phyloP scores from a whole-genome alignment of 2,888 invertebrate species.

The Athripsodes cinereus region DNA sequence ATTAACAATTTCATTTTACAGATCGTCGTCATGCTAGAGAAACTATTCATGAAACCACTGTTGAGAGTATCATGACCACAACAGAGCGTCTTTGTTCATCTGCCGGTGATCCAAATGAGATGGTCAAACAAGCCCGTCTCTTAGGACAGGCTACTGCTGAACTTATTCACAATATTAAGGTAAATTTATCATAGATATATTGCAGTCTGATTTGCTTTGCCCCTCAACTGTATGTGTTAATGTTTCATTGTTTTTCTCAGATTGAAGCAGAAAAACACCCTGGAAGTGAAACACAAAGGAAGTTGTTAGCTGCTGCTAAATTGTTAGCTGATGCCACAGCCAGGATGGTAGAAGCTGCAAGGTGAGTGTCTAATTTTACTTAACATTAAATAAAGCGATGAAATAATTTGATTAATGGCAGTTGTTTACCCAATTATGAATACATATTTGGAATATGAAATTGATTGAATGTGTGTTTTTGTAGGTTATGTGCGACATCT shows the following conservation, averaged over 20 bases:
- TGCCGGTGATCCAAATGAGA: constrained; percentile 83
- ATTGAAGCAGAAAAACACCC: constrained; percentile 86
- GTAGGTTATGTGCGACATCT: constrained; percentile 24
- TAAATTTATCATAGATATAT: constrained; percentile 26
- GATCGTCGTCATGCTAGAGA: constrained; percentile 59
- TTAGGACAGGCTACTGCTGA: constrained; percentile 92
- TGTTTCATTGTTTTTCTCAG: constrained; percentile 30
- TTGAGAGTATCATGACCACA: constrained; percentile 84
- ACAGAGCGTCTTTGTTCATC: constrained; percentile 84
- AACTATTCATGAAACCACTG: constrained; percentile 67
- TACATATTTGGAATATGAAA: neutral
- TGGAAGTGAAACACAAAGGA: constrained; percentile 82
- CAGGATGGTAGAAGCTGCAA: constrained; percentile 92
- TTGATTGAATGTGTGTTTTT: constrained; percentile 3
- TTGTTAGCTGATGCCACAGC: constrained; percentile 94
- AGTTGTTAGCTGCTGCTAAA: constrained; percentile 91
- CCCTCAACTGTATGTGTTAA: constrained; percentile 3
- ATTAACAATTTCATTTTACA: constrained; percentile 26
- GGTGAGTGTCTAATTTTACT: constrained; percentile 43
- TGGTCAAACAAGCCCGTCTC: constrained; percentile 88
- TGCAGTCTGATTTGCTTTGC: too few species aligned
- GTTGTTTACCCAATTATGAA: neutral
- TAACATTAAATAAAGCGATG: neutral
- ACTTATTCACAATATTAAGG: constrained; percentile 90
- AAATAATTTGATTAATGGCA: too few species aligned